Evolutionary conservation across 2,888 invertebrate species (phyloP).

Genomic region (Hermodice carunculata): DNA sequence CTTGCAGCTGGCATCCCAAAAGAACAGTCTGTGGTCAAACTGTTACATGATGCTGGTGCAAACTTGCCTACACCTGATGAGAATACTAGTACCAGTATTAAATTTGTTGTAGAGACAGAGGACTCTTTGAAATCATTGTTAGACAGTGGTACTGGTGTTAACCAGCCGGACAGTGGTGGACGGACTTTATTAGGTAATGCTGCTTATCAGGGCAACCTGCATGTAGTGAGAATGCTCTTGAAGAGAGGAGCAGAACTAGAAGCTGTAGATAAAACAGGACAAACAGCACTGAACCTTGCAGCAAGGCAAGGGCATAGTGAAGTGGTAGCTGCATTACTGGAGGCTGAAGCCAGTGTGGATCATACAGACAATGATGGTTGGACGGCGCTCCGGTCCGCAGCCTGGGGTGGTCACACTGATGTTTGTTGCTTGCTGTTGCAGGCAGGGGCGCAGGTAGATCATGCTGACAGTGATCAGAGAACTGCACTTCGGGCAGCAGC

Average conservation of each 20-base stretch:
- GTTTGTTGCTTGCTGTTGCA: conserved; percentile 74
- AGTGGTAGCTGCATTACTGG: conserved; percentile 70
- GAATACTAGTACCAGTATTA: conserved; percentile 20
- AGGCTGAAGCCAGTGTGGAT: conserved; percentile 68
- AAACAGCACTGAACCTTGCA: conserved; percentile 86
- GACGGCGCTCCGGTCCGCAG: conserved; percentile 80
- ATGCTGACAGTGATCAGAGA: conserved; percentile 73
- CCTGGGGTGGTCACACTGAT: conserved; percentile 91
- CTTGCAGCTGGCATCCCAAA: conserved; percentile 58
- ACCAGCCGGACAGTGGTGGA: conserved; percentile 71
- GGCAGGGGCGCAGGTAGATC: conserved; percentile 73
- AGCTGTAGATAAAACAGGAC: conserved; percentile 81
- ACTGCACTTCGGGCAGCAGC: conserved; percentile 92
- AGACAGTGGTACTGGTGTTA: conserved; percentile 74
- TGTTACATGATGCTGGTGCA: conserved; percentile 92
- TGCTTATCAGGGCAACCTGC: conserved; percentile 88
- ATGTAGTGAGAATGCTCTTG: conserved; percentile 88
- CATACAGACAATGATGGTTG: conserved; percentile 71
- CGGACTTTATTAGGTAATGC: conserved; percentile 83
- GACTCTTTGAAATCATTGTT: conserved; percentile 75
- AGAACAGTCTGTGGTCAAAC: conserved; percentile 71
- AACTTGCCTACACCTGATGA: conserved; percentile 80
- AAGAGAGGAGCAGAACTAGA: conserved; percentile 78
- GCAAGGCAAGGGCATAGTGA: conserved; percentile 62
- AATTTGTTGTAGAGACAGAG: conserved; percentile 41